A percentile compares a stretch with the other conserved stretches of the same genome.
phyloP scores from a whole-genome alignment of 2,888 invertebrate species.

The Notodonta ziczac region DNA sequence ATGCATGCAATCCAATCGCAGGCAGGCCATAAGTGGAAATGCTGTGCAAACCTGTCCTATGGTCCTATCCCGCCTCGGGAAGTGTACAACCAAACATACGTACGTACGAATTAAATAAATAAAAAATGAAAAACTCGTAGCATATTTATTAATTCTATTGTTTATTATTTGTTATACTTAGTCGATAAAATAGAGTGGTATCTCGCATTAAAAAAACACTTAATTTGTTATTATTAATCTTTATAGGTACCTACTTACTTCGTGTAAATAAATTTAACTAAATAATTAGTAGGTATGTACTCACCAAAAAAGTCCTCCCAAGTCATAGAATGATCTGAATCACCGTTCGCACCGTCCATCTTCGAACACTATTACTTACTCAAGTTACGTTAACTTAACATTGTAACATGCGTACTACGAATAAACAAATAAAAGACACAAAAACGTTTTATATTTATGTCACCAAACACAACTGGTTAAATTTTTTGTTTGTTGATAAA shows the following conservation, averaged over 20 bases:
- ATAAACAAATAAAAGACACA: slow-evolving; percentile 43
- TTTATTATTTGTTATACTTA: no score
- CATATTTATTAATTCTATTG: slow-evolving; percentile 17
- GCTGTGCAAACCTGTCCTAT: slow-evolving; percentile 63
- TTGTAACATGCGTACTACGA: slow-evolving; percentile 31
- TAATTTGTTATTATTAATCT: no score
- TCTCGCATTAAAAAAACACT: no score
- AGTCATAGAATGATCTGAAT: slow-evolving; percentile 88
- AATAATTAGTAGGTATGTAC: slow-evolving; percentile 45
- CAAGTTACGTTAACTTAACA: slow-evolving; percentile 56
- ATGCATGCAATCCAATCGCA: slow-evolving; percentile 37
- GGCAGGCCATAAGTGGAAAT: slow-evolving; percentile 64
- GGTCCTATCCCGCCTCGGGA: slow-evolving; percentile 57
- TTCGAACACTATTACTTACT: slow-evolving; percentile 56
- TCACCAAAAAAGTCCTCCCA: slow-evolving; percentile 90
- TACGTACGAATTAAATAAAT: background rate
- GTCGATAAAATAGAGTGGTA: no score
- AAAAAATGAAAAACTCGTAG: background rate
- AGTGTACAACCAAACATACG: slow-evolving; percentile 45
- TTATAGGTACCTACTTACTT: no score
- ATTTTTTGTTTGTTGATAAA: slow-evolving; percentile 71
- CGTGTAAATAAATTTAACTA: background rate
- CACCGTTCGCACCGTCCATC: slow-evolving; percentile 83
- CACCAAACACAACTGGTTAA: slow-evolving; percentile 53
- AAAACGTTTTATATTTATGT: slow-evolving; percentile 43